Percentiles rank a stretch among this genome's conserved stretches.
phyloP scores from a whole-genome alignment of 2,113 vertebrate species.

The Todiramphus chloris region DNA sequence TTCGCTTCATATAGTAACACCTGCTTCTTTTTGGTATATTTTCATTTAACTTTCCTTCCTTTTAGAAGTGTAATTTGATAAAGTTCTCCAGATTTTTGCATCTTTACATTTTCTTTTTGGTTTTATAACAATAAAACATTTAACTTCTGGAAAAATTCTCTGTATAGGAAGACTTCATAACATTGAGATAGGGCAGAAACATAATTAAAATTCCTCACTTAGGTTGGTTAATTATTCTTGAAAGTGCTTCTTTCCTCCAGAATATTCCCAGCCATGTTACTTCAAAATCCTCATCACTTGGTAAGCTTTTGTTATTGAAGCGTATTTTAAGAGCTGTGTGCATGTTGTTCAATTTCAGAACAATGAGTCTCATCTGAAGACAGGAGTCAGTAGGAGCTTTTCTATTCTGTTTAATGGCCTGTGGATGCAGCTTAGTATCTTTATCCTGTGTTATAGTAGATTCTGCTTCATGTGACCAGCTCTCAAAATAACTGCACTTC shows the following conservation, averaged over 20 bases:
- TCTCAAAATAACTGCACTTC: not conserved
- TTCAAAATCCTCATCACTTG: not conserved
- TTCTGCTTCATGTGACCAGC: not conserved
- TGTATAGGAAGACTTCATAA: not conserved
- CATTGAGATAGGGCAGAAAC: not conserved
- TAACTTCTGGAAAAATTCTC: not conserved
- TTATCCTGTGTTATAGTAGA: not conserved
- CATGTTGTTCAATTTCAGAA: not conserved
- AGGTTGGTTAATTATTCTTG: not conserved
- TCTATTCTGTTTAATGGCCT: not conserved
- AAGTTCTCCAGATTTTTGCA: not conserved
- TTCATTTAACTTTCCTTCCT: not conserved
- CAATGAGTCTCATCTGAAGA: not conserved
- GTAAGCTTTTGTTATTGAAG: not conserved
- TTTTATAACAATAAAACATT: not conserved
- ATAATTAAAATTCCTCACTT: not conserved
- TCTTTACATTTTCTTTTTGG: not conserved
- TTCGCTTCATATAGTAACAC: not conserved
- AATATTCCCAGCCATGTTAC: not conserved
- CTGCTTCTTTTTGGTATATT: not conserved
- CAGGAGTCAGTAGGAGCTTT: not conserved
- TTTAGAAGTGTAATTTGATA: not conserved
- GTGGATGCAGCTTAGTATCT: not conserved
- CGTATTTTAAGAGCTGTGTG: not conserved
- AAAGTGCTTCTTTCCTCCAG: not conserved